phyloP scores from a whole-genome alignment of 2,797 vertebrate genomes.

The Phrynocephalus vlangalii region DNA sequence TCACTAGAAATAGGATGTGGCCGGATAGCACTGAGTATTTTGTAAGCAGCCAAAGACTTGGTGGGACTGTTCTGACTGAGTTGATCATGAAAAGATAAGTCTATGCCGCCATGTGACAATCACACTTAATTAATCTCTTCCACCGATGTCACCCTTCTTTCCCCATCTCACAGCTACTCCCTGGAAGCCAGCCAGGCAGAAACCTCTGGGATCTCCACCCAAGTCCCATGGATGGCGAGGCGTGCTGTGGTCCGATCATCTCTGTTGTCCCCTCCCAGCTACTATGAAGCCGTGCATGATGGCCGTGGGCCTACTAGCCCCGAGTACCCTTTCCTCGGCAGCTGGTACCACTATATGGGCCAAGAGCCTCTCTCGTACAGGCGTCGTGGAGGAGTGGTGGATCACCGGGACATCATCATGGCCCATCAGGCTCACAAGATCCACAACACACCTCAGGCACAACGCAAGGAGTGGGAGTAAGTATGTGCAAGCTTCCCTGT shows the following conservation, averaged over 20 bases:
- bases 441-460: conserved; percentile 87
- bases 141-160: not conserved
- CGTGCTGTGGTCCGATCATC: conserved; percentile 41
- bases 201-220: conserved; percentile 69
- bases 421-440: conserved; percentile 90
- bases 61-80: not conserved
- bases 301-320: conserved; percentile 63
- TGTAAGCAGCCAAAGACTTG: not conserved
- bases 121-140: not conserved
- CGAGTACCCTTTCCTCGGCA: conserved; percentile 45
- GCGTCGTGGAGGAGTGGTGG: conserved; percentile 85
- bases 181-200: conserved; percentile 60
- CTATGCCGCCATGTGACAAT: not conserved
- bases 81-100: not conserved
- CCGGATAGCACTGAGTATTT: not conserved
- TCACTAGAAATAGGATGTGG: too few species aligned
- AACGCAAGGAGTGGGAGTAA: conserved; percentile 90
- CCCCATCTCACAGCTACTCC: conserved; percentile 46
- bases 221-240: conserved; percentile 55
- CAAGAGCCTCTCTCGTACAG: conserved; percentile 77
- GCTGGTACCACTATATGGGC: conserved; percentile 67
- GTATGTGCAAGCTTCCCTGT: conserved; percentile 67
- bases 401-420: conserved; percentile 87
- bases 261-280: conserved; percentile 50
- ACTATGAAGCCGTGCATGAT: conserved; percentile 72